phyloP scores from a whole-genome alignment of 2,888 invertebrate species.

The Neuroscelio doddi region DNA sequence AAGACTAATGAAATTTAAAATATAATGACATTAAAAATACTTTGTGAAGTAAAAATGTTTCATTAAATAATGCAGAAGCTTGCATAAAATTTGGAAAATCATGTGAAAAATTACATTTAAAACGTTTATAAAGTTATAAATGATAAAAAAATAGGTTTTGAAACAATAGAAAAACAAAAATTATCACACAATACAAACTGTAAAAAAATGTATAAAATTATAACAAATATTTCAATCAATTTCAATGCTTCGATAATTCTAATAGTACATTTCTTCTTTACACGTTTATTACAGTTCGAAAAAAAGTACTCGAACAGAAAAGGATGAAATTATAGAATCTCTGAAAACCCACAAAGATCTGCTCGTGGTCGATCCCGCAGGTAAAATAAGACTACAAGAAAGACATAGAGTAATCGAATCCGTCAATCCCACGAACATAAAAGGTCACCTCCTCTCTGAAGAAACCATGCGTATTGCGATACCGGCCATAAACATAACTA shows the following conservation, averaged over 20 bases:
- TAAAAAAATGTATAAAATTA: no score
- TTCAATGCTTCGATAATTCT: no score
- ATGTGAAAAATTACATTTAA: no score
- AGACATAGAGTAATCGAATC: constrained; percentile 54
- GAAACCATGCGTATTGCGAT: constrained; percentile 81
- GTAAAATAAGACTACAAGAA: constrained; percentile 56
- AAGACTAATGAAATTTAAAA: no score
- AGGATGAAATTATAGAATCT: constrained; percentile 66
- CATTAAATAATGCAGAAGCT: no score
- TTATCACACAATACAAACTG: neutral
- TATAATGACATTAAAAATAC: no score
- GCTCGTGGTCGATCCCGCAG: constrained; percentile 55
- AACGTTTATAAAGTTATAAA: no score
- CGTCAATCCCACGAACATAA: constrained; percentile 52
- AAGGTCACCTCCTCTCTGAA: constrained; percentile 78
- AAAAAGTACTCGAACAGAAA: constrained; percentile 67
- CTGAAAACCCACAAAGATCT: constrained; percentile 64
- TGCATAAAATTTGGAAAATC: no score
- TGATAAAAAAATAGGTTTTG: no score
- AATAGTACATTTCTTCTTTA: no score
- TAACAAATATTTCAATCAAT: no score
- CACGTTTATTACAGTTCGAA: constrained; percentile 24
- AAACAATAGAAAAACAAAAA: neutral
- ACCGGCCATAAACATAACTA: constrained; percentile 81
- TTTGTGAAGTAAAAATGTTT: no score